phyloP scores from a whole-genome alignment of 2,113 vertebrate species.

The Uropsilus gracilis region DNA sequence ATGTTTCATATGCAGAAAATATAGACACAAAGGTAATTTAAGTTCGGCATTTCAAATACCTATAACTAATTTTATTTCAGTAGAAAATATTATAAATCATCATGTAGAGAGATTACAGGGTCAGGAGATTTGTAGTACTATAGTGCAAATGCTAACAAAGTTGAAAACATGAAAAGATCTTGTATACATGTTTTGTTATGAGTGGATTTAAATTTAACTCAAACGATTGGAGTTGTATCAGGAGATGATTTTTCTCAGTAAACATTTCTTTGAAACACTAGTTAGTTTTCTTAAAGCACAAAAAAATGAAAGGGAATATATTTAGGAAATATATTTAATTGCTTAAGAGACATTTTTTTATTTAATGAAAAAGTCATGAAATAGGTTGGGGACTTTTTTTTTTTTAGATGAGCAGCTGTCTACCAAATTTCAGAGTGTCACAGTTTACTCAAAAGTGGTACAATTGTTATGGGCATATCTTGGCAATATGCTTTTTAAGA shows the following conservation, averaged over 20 bases:
- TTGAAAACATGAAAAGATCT: neutral
- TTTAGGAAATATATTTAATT: neutral
- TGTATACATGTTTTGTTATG: neutral
- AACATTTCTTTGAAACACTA: neutral
- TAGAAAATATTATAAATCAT: neutral
- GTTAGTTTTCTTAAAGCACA: neutral
- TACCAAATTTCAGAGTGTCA: conserved; percentile 63
- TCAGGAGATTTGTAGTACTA: neutral
- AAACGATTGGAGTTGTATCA: neutral
- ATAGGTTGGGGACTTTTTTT: neutral
- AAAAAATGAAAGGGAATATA: neutral
- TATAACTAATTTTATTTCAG: conserved; percentile 39
- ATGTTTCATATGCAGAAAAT: conserved; percentile 6
- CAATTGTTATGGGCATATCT: conserved; percentile 64
- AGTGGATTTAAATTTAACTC: neutral
- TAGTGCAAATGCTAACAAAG: neutral
- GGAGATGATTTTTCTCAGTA: neutral
- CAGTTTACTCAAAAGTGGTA: conserved; percentile 44
- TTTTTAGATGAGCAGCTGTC: neutral
- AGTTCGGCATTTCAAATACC: neutral
- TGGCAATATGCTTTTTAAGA: conserved; percentile 57
- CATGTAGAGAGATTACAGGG: neutral
- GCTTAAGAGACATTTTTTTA: neutral
- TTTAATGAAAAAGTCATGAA: neutral
- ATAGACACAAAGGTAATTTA: neutral